Evolutionary conservation across 2,113 vertebrate genomes (phyloP), one percentile per base, ranked within the genome.

Genomic region (Casuarius casuarius): DNA sequence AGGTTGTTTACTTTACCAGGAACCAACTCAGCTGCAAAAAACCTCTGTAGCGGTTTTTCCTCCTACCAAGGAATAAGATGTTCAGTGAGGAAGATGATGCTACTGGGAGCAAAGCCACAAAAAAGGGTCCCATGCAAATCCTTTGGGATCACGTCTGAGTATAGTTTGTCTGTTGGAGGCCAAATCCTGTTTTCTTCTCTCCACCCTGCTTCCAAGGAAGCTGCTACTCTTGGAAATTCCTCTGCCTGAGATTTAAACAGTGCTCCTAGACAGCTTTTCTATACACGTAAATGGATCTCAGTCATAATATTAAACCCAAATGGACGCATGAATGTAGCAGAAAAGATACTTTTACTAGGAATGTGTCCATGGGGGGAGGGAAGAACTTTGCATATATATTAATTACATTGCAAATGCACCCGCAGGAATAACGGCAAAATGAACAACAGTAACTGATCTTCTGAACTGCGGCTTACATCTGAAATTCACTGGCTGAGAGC

Each of bases 321-420:
- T 49, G 65, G 78, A 93, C 79, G 82, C 62, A 86, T 93, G 86
- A 86, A 91, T 95, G 92, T 92, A 72, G 48, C 5, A 1, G 59
- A 92, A 63, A 29, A 67, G 80, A 70, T 78, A 89, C 28, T 94
- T 94, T 75, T 59, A 67, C 84, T 77, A 86, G 59, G 38, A 31
- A 89, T 80, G 67, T 52, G 72, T 80, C 78, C 4, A 76, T 58
- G 52, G 52, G 62, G 62, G 87, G 25, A 87, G 56, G 85, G 71
- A 95, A 90, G 68, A 89, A 80, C 61, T 35, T 73, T 86, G 78
- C 54, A 90, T 65, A 92, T 96, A 97, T 95, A 97, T 91, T 95
- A 96, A 97, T 96, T 95, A 92, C 82, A 96, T 48, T 85, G 91
- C 79, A 89, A 92, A 71, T 59, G 52, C 75, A 92, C 95, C 86